Evolutionary conservation across 2,113 vertebrate species (phyloP), one percentile per base, ranked within the genome.

Genomic region (Suncus etruscus): DNA sequence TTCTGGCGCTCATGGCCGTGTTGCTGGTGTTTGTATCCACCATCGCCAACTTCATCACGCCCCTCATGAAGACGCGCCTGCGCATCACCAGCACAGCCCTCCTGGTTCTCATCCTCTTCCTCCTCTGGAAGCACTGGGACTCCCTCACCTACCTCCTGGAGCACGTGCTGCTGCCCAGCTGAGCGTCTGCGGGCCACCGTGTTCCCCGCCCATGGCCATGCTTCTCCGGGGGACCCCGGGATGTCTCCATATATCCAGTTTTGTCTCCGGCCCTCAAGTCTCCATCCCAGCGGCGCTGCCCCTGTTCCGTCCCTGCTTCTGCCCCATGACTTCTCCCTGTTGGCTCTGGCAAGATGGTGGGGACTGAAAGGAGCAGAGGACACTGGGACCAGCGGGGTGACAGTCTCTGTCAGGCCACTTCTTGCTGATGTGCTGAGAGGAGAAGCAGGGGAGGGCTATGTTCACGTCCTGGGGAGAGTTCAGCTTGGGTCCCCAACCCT

Each of bases 11-110:
- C 79, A 99, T 99, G 99, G 99, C 99, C 0, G 99, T 99, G 96
- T 97, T 99, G 94, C 98, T 99, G 97, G 99, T 99, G 93, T 99
- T 99, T 2, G 99, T 99, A 94, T 99, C 99, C 98, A 99, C 99
- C 89, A 95, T 99, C 45, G 99, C 99, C 97, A 99, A 98, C 98
- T 99, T 99, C 97, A 99, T 99, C 98, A 99, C 99, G 0, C 99
- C 99, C 0, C 98, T 99, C 97, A 99, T 99, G 99, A 99, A 99
- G 98, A 99, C 99, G 4, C 98, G 99, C 51, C 97, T 98, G 76
- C 99, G 99, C 31, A 97, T 99, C 92, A 98, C 98, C 74, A 97
- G 98, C 98, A 99, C 99, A 0, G 97, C 98, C 91, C 97, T 99
- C 96, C 97, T 99, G 77, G 97, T 98, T 77, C 97, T 99, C 89